A percentile compares a stretch with the other conserved stretches of the same genome.
Conservation (phyloP, 37 sponge, comb jelly and placozoan species). For the Crambe crambe region DNA sequence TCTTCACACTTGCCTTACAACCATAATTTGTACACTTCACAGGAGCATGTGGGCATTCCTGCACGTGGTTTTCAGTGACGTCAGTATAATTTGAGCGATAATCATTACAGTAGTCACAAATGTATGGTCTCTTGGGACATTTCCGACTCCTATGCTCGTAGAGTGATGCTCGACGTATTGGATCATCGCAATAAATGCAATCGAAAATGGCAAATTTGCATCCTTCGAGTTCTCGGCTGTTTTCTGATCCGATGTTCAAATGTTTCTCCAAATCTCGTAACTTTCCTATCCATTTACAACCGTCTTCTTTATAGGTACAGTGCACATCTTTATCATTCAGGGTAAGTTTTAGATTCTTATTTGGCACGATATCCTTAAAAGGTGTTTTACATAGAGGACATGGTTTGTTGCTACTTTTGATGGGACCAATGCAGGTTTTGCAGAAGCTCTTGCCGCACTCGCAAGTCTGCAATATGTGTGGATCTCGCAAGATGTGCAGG, state of each 20-base stretch:
- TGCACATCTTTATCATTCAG: constrained; percentile 4
- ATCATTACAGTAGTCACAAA: constrained; percentile 21
- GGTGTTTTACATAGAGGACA: constrained; percentile 29
- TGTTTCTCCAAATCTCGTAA: constrained; percentile 15
- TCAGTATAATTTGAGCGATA: constrained; percentile 22
- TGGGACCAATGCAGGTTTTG: constrained; percentile 22
- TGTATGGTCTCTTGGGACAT: constrained; percentile 23
- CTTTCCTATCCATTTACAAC: constrained; percentile 41
- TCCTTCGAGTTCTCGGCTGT: not conserved
- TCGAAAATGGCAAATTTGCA: constrained; percentile 8
- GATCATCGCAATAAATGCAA: constrained; percentile 1
- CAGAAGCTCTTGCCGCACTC: constrained; percentile 33
- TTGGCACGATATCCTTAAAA: not conserved
- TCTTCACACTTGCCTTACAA: not conserved
- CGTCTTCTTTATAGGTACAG: constrained; percentile 4
- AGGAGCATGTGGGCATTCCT: constrained; percentile 1
- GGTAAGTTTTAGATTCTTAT: not conserved
- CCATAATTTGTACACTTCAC: constrained; percentile 21
- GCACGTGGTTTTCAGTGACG: constrained; percentile 32
- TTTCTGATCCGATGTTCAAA: not conserved
- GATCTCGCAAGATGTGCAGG: constrained; percentile 27
- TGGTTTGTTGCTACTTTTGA: not conserved
- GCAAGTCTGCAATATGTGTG: constrained; percentile 11
- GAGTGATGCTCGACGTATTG: not conserved
- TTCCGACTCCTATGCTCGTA: not conserved